Evolutionary conservation across 2,113 vertebrate species (phyloP).

Genomic region (Gymnarchus niloticus): DNA sequence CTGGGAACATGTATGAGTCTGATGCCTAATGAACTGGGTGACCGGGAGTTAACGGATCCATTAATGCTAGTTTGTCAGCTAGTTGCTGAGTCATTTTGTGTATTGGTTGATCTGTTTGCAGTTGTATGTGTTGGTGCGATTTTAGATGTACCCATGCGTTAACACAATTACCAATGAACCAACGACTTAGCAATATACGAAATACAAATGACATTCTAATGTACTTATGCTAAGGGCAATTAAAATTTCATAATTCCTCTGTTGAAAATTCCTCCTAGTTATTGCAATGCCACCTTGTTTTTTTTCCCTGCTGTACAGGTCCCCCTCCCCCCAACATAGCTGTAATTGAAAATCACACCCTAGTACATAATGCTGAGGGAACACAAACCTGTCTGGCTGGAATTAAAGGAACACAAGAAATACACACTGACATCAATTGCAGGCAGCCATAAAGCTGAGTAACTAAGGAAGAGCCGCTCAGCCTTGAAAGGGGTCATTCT

Average conservation of each 20-base stretch:
- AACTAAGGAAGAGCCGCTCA: neutral
- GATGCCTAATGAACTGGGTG: neutral
- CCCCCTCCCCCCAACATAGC: neutral
- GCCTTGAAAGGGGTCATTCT: neutral
- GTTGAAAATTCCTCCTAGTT: neutral
- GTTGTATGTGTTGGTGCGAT: too few species aligned
- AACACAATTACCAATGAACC: too few species aligned
- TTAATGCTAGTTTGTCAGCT: neutral
- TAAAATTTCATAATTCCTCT: neutral
- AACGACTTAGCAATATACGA: too few species aligned
- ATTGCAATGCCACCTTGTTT: neutral
- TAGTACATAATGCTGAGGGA: neutral
- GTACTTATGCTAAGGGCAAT: too few species aligned
- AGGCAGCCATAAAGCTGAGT: neutral
- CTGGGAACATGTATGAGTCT: neutral
- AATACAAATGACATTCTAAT: too few species aligned
- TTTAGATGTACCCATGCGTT: too few species aligned
- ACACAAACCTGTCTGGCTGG: neutral
- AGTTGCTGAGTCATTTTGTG: neutral
- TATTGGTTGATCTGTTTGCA: neutral
- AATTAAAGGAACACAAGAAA: neutral
- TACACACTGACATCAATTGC: neutral
- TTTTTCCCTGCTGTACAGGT: neutral
- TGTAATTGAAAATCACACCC: neutral
- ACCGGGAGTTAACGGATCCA: neutral